Evolutionary conservation across 2,113 vertebrate species (phyloP).

Genomic region (Propithecus coquereli): DNA sequence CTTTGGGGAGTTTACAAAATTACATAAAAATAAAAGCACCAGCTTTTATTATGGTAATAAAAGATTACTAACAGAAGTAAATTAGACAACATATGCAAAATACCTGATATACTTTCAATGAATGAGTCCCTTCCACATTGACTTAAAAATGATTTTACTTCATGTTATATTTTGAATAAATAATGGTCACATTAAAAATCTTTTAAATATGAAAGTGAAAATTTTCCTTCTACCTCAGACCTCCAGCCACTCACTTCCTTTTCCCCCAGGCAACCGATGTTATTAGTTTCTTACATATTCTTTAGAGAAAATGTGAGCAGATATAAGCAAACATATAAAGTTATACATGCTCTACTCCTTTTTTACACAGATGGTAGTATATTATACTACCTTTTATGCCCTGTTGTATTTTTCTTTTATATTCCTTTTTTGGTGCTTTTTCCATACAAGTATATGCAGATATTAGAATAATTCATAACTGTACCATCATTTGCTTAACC

Average conservation of each 20-base stretch:
- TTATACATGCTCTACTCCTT: background rate
- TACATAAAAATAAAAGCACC: background rate
- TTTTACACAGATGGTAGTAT: background rate
- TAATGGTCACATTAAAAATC: background rate
- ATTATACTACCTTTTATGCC: background rate
- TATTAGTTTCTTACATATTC: background rate
- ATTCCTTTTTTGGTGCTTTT: background rate
- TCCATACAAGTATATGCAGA: background rate
- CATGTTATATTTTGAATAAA: constrained; percentile 34
- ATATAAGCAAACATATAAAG: background rate
- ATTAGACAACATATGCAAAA: background rate
- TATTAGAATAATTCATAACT: background rate
- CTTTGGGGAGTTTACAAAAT: background rate
- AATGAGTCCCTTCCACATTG: background rate
- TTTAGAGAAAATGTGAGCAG: background rate
- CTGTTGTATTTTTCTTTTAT: background rate
- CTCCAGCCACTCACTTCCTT: background rate
- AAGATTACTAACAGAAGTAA: background rate
- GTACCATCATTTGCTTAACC: background rate
- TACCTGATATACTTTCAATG: background rate
- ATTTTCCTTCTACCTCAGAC: background rate
- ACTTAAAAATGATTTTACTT: constrained; percentile 1
- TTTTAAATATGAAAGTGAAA: background rate
- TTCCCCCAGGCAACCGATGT: background rate
- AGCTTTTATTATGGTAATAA: background rate